A percentile compares a stretch with the other conserved stretches of the same genome.
Evolutionary conservation across 2,888 invertebrate species (phyloP).

Genomic region (Ceriagrion tenellum): DNA sequence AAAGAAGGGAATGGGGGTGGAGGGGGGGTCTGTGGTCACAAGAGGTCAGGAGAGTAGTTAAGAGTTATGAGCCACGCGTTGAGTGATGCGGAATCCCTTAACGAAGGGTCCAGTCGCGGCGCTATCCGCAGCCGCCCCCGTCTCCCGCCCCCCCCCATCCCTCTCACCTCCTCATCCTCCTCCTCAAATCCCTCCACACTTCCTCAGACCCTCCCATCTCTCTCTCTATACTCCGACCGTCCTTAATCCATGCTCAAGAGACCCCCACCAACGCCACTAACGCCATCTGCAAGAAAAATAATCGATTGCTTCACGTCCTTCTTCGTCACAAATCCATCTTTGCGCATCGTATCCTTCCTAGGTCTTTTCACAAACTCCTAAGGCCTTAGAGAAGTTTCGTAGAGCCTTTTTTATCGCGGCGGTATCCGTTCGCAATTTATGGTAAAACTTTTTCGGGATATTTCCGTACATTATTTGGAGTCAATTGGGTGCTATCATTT

Average conservation of each 20-base stretch:
- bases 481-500: too few species aligned
- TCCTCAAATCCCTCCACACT: not conserved
- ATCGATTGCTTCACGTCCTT: constrained; percentile 56
- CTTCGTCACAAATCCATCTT: not conserved
- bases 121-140: constrained; percentile 44
- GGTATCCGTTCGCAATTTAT: too few species aligned
- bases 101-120: constrained; percentile 66
- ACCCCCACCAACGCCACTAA: constrained; percentile 55
- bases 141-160: not conserved
- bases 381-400: too few species aligned
- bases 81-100: constrained; percentile 68
- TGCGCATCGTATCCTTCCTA: not conserved
- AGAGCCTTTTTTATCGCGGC: too few species aligned
- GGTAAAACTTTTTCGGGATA: too few species aligned
- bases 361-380: not conserved
- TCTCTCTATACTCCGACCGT: not conserved
- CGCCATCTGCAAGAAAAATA: constrained; percentile 42
- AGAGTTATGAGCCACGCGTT: constrained; percentile 68
- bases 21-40: constrained; percentile 37
- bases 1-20: too few species aligned
- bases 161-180: not conserved
- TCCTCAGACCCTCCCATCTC: not conserved
- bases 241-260: constrained; percentile 23
- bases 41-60: constrained; percentile 65
- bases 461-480: too few species aligned